Evolutionary conservation across 1,140 invertebrate species (phyloP).

Genomic region (Aporrectodea caliginosa): DNA sequence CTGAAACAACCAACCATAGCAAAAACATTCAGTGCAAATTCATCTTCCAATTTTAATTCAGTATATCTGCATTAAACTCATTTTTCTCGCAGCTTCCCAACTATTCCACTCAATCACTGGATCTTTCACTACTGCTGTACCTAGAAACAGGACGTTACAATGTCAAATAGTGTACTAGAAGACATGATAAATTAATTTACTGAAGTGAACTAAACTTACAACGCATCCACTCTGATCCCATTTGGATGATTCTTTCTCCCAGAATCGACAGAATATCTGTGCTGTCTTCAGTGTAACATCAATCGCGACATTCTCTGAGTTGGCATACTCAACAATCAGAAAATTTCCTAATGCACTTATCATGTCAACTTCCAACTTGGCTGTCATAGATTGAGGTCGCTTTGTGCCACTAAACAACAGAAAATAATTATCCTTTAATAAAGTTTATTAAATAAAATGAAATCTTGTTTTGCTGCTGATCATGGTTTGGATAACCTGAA

Average conservation of each 20-base stretch:
- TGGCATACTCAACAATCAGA: background rate
- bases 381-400: background rate
- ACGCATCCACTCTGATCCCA: background rate
- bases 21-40: too few species aligned
- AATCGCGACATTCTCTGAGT: background rate
- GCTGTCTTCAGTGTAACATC: background rate
- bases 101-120: background rate
- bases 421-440: too few species aligned
- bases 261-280: background rate
- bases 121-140: background rate
- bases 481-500: background rate
- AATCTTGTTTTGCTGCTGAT: background rate
- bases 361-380: background rate
- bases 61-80: background rate
- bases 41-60: too few species aligned
- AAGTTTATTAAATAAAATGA: background rate
- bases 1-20: too few species aligned
- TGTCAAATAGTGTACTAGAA: background rate
- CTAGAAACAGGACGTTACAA: background rate
- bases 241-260: background rate
- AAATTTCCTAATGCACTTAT: background rate
- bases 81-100: background rate
- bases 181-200: background rate
- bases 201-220: background rate
- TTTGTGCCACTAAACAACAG: too few species aligned